phyloP scores from a whole-genome alignment of 2,113 vertebrate genomes.

The Sinocyclocheilus anshuiensis region DNA sequence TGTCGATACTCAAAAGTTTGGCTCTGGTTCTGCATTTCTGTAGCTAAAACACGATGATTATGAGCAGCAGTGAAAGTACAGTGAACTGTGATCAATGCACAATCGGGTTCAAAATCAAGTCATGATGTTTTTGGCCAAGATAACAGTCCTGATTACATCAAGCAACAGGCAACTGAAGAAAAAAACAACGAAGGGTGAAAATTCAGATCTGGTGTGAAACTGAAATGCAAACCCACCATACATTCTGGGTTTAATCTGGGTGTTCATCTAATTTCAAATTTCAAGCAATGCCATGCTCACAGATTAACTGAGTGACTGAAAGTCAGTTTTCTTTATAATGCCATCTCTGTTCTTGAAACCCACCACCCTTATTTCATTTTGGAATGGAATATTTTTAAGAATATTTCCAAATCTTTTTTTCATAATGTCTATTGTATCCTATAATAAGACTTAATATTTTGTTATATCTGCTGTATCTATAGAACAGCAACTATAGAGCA shows the following conservation, averaged over 20 bases:
- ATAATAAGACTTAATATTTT: neutral
- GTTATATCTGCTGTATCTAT: neutral
- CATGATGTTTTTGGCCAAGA: neutral
- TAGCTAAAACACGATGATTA: neutral
- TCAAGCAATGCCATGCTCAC: neutral
- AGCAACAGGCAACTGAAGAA: neutral
- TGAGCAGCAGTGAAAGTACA: neutral
- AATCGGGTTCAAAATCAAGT: neutral
- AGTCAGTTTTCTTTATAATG: neutral
- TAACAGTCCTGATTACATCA: neutral
- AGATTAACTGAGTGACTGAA: neutral
- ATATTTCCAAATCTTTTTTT: neutral
- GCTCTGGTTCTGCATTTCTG: neutral
- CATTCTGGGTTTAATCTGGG: neutral
- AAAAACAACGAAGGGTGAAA: neutral
- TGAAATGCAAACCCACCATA: neutral
- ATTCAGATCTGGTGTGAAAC: conserved; percentile 10
- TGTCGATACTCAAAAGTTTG: neutral
- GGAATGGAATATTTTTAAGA: no score
- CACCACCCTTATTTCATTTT: neutral
- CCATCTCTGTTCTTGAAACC: conserved; percentile 8
- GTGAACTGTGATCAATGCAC: neutral
- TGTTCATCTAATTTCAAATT: neutral
- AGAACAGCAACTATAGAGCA: conserved; percentile 8
- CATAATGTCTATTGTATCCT: no score